These are phyloP conservation scores for Struthio camelus DNA, from an alignment of 2,113 vertebrate genomes.

Conservation along the genomic window DNA sequence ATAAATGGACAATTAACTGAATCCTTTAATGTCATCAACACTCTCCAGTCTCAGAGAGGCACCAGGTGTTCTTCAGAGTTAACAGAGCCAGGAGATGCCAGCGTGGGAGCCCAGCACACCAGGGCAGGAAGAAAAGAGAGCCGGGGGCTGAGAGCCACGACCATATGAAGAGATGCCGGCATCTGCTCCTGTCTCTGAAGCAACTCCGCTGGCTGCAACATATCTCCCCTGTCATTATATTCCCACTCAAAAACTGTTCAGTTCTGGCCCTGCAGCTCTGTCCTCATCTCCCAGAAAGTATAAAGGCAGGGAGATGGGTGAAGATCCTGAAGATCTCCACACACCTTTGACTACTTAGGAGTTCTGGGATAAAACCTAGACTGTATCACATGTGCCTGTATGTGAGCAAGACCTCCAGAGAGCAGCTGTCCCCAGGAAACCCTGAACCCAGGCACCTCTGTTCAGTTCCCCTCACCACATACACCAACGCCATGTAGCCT, in stretches of 20 bases:
- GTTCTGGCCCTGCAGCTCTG: background rate
- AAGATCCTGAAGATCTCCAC: background rate
- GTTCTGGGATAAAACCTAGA: background rate
- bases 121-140: background rate
- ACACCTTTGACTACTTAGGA: background rate
- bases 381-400: background rate
- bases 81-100: background rate
- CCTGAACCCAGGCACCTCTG: background rate
- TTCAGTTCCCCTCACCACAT: background rate
- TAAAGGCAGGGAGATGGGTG: background rate
- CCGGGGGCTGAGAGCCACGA: background rate
- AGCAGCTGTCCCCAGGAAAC: background rate
- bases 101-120: background rate
- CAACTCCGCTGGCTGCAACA: background rate
- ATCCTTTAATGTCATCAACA: background rate
- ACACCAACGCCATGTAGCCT: background rate
- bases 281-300: background rate
- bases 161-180: background rate
- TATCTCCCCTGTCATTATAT: background rate
- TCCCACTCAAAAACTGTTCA: background rate
- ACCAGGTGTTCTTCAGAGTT: background rate
- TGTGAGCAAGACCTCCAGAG: background rate
- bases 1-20: background rate
- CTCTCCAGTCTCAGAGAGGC: background rate
- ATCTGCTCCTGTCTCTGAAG: background rate